phyloP scores from a whole-genome alignment of 2,113 vertebrate species.

The Panthera uncia region DNA sequence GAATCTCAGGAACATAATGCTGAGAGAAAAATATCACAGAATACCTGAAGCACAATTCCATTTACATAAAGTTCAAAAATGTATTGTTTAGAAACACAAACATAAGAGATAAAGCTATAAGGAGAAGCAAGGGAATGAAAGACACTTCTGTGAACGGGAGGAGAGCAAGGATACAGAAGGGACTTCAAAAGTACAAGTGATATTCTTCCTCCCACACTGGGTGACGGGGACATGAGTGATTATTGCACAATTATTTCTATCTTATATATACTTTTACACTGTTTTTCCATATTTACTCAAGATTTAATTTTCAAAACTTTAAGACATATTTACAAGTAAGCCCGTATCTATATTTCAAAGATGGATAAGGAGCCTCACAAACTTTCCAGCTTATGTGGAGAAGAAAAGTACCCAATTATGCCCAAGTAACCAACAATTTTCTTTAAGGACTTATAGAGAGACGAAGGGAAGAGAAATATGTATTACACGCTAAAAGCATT shows the following conservation, averaged over 20 bases:
- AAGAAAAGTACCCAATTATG: not conserved
- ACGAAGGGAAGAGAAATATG: not conserved
- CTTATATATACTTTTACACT: not conserved
- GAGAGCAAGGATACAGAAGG: not conserved
- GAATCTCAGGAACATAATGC: not conserved
- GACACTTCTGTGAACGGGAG: not conserved
- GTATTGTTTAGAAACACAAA: not conserved
- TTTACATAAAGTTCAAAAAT: not conserved
- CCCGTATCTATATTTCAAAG: not conserved
- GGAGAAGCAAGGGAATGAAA: not conserved
- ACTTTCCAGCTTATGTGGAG: not conserved
- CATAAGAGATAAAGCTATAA: not conserved
- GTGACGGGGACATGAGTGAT: not conserved
- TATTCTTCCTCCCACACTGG: not conserved
- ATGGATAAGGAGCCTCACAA: not conserved
- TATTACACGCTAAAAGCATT: not conserved
- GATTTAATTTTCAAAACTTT: not conserved
- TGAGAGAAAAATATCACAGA: not conserved
- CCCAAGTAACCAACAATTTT: not conserved
- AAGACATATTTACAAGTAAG: constrained; percentile 34
- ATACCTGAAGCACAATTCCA: not conserved
- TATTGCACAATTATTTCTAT: not conserved
- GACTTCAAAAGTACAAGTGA: not conserved
- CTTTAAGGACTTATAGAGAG: not conserved
- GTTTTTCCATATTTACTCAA: not conserved